Evolutionary conservation across 2,888 invertebrate species (phyloP).

Genomic region (Coelinius sp.): DNA sequence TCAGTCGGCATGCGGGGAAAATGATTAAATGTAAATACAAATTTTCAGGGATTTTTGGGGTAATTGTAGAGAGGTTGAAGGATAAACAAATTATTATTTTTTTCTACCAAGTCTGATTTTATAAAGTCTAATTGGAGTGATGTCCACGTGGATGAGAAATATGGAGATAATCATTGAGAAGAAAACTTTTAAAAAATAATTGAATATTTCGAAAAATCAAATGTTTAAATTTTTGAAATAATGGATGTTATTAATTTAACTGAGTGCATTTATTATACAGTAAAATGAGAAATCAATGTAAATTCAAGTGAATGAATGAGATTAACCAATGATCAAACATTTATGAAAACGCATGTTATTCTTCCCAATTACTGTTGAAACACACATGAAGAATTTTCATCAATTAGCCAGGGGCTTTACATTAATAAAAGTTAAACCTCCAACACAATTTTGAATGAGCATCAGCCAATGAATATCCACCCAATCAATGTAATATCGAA

Average conservation of each 20-base stretch:
- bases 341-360: background rate
- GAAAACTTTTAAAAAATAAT: background rate
- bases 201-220: background rate
- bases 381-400: background rate
- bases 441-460: background rate
- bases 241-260: background rate
- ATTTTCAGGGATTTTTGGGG: conserved; percentile 16
- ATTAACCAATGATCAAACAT: background rate
- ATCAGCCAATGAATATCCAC: background rate
- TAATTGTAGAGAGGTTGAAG: background rate
- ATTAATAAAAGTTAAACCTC: background rate
- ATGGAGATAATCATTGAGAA: background rate
- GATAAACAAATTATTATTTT: background rate
- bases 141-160: background rate
- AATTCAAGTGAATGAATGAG: background rate
- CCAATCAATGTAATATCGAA: background rate
- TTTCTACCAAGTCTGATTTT: background rate
- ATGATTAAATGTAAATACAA: conserved; percentile 66
- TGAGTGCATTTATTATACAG: background rate
- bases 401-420: conserved; percentile 15
- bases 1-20: conserved; percentile 55
- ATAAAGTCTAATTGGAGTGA: background rate
- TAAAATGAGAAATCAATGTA: background rate
- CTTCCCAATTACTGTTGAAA: background rate
- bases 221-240: background rate